Conservation (phyloP, 2,888 invertebrate species). For the Pinctada fucata region DNA sequence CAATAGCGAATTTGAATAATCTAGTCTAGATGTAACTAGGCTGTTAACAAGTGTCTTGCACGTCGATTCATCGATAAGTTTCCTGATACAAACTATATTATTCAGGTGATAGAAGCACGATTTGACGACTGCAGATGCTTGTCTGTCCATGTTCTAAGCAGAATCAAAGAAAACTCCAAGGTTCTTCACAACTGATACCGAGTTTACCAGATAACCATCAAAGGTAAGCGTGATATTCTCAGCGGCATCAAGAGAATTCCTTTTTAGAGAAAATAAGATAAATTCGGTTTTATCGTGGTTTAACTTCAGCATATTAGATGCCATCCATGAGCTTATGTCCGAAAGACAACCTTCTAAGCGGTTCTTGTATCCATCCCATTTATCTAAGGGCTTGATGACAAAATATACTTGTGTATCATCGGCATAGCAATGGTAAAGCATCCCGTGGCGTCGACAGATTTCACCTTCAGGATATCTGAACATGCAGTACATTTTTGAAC, state of each 20-base stretch:
- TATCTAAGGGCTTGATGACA: conserved; percentile 14
- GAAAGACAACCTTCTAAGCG: conserved; percentile 10
- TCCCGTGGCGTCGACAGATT: conserved; percentile 9
- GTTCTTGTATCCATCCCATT: not conserved
- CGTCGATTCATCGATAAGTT: too few species aligned
- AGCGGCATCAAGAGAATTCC: not conserved
- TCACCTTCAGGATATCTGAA: conserved; percentile 19
- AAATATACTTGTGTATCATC: conserved; percentile 28
- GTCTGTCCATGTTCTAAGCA: not conserved
- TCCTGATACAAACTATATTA: not conserved
- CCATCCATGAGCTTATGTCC: conserved; percentile 18
- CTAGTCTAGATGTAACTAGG: too few species aligned
- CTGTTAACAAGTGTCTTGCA: too few species aligned
- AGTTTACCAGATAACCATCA: not conserved
- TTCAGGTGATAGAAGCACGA: too few species aligned
- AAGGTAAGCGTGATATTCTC: not conserved
- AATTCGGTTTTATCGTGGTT: conserved; percentile 29
- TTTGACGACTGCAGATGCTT: too few species aligned
- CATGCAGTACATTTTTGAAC: conserved; percentile 12
- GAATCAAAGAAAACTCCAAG: not conserved
- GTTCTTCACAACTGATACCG: not conserved
- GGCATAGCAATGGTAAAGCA: conserved; percentile 14
- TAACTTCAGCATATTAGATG: conserved; percentile 19
- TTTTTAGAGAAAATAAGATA: conserved; percentile 18
- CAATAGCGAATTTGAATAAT: too few species aligned